Conservation (phyloP, 2,797 vertebrate species). For the Pangasius krempfi region DNA sequence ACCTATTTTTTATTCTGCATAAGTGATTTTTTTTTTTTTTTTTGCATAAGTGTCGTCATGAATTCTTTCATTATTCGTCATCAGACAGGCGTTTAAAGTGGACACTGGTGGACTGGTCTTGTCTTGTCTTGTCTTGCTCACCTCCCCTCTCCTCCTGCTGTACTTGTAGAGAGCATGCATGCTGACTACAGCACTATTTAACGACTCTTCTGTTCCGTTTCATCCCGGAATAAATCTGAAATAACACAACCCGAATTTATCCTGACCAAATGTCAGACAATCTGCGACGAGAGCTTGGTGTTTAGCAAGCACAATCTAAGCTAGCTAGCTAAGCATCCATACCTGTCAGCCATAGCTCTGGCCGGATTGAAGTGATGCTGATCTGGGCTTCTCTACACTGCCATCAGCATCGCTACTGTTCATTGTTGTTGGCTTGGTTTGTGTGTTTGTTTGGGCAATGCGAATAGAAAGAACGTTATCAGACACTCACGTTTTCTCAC, state of each 20-base stretch:
- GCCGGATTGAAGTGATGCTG: slow-evolving; percentile 1
- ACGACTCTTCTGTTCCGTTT: background rate
- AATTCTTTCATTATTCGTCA: background rate
- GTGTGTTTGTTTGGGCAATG: background rate
- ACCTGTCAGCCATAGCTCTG: slow-evolving; percentile 3
- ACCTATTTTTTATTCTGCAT: background rate
- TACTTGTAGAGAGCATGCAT: background rate
- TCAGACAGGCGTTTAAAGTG: background rate
- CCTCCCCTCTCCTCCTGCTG: background rate
- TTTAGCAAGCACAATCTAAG: background rate
- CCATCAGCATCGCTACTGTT: background rate
- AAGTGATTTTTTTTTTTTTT: background rate
- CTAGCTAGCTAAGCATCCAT: background rate
- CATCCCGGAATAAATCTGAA: background rate
- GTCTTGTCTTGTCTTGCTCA: background rate
- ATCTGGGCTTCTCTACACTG: background rate
- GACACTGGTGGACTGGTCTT: background rate
- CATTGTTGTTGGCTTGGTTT: background rate
- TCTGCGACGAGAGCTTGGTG: background rate
- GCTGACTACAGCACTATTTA: background rate
- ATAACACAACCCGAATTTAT: background rate
- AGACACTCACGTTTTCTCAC: background rate
- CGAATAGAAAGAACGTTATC: background rate
- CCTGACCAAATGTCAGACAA: background rate
- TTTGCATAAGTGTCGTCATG: too few species aligned